A percentile compares a stretch with the other conserved stretches of the same genome.
These are phyloP conservation scores for Antheraea mylitta DNA, from an alignment of 1,140 invertebrate genomes.

Conservation along the genomic window DNA sequence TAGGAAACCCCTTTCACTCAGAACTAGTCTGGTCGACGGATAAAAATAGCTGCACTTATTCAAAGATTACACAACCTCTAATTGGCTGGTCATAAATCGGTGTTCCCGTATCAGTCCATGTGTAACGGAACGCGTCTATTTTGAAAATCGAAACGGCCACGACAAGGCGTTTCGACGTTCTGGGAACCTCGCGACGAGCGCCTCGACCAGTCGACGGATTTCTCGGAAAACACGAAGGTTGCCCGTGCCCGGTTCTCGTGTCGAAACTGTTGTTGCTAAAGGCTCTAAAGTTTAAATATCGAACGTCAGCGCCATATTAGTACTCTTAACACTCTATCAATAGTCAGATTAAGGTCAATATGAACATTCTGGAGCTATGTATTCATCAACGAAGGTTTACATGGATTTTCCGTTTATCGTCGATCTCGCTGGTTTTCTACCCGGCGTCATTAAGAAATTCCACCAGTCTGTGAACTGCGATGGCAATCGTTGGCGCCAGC, in stretches of 20 bases:
- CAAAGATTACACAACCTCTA: conserved; percentile 56
- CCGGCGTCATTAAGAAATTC: conserved; percentile 38
- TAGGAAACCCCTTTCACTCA: conserved; percentile 64
- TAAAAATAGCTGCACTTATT: conserved; percentile 59
- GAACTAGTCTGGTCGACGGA: conserved; percentile 34
- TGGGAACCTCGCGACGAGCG: conserved; percentile 46
- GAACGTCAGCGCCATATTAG: conserved; percentile 17
- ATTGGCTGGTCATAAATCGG: conserved; percentile 53
- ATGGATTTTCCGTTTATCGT: conserved; percentile 31
- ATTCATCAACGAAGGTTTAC: conserved; percentile 21
- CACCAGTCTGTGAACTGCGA: conserved; percentile 17
- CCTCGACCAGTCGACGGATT: conserved; percentile 53
- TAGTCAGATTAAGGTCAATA: conserved; percentile 39
- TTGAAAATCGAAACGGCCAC: conserved; percentile 61
- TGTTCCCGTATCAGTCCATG: conserved; percentile 31
- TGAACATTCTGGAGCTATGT: conserved; percentile 24
- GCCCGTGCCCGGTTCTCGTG: conserved; percentile 24
- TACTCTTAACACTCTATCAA: conserved; percentile 32
- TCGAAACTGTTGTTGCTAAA: conserved; percentile 56
- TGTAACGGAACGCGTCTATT: conserved; percentile 63
- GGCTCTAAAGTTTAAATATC: conserved; percentile 38
- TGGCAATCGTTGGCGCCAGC: conserved; percentile 19
- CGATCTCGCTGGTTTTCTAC: conserved; percentile 30
- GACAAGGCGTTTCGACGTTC: conserved; percentile 40
- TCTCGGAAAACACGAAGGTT: conserved; percentile 69